Conservation (phyloP, 2,888 invertebrate genomes). For the Acanthopleura granulata region DNA sequence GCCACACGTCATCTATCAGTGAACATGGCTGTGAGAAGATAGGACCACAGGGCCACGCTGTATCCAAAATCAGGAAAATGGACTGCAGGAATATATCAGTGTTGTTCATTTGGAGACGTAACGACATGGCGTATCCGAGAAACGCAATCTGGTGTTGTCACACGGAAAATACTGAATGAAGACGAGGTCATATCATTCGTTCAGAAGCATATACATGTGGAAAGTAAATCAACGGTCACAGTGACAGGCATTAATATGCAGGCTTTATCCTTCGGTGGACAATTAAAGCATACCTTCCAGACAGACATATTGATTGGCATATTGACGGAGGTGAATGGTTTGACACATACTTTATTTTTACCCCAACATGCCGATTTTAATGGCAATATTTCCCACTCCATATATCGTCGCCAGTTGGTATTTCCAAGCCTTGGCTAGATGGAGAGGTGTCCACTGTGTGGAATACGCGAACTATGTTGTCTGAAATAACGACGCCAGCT, state of each 20-base stretch:
- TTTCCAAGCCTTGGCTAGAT: slow-evolving; percentile 60
- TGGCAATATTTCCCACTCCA: slow-evolving; percentile 62
- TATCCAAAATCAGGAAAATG: slow-evolving; percentile 30
- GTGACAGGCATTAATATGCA: slow-evolving; percentile 60
- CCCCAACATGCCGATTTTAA: slow-evolving; percentile 54
- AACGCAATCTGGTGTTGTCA: slow-evolving; percentile 61
- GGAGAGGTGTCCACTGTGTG: slow-evolving; percentile 59
- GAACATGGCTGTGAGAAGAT: slow-evolving; percentile 42
- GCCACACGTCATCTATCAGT: slow-evolving; percentile 62
- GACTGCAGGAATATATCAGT: slow-evolving; percentile 54
- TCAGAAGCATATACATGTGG: slow-evolving; percentile 34
- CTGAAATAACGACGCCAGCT: slow-evolving; percentile 43
- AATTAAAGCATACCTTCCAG: slow-evolving; percentile 50
- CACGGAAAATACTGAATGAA: slow-evolving; percentile 66
- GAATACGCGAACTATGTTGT: slow-evolving; percentile 63
- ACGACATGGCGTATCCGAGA: slow-evolving; percentile 67
- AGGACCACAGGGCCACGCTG: slow-evolving; percentile 46
- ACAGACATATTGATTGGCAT: slow-evolving; percentile 66
- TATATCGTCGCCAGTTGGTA: slow-evolving; percentile 50
- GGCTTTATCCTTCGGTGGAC: slow-evolving; percentile 50
- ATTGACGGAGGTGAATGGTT: slow-evolving; percentile 69
- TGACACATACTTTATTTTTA: slow-evolving; percentile 64
- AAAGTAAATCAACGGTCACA: slow-evolving; percentile 36
- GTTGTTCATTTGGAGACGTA: slow-evolving; percentile 64
- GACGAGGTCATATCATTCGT: slow-evolving; percentile 57